Conservation (phyloP, 2,797 vertebrate species). For the Hemitrygon akajei region DNA sequence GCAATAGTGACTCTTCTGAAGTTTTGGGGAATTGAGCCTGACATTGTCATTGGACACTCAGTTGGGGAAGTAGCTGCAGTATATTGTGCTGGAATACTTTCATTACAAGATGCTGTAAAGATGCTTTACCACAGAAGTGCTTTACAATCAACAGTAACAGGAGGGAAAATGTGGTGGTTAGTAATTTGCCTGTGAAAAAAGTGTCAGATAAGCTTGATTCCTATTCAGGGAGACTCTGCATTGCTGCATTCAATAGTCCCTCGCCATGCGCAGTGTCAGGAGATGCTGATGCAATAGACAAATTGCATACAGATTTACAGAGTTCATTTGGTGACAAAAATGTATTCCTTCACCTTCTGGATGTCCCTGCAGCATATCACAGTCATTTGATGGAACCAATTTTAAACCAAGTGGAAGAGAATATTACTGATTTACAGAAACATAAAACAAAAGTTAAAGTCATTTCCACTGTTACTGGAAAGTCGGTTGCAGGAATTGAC, state of each 20-base stretch:
- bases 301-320: slow-evolving; percentile 53
- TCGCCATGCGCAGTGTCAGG: slow-evolving; percentile 76
- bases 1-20: slow-evolving; percentile 63
- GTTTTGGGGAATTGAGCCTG: slow-evolving; percentile 69
- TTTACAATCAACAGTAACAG: slow-evolving; percentile 63
- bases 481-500: slow-evolving; percentile 52
- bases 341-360: slow-evolving; percentile 66
- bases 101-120: slow-evolving; percentile 74
- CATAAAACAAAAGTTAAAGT: slow-evolving; percentile 54
- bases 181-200: slow-evolving; percentile 63
- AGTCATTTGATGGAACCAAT: slow-evolving; percentile 76
- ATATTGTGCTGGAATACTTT: slow-evolving; percentile 72
- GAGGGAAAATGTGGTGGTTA: slow-evolving; percentile 75
- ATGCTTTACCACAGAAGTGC: slow-evolving; percentile 68
- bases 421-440: slow-evolving; percentile 54
- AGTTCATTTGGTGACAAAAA: slow-evolving; percentile 53
- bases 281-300: slow-evolving; percentile 56
- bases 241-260: slow-evolving; percentile 76
- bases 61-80: slow-evolving; percentile 76
- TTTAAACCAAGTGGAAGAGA: slow-evolving; percentile 53
- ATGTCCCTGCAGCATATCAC: slow-evolving; percentile 72
- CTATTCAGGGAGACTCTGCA: slow-evolving; percentile 58
- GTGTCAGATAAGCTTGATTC: slow-evolving; percentile 51
- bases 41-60: slow-evolving; percentile 65
- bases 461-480: slow-evolving; percentile 68